Evolutionary conservation across 35 echinoderm and acorn worm species (phyloP).

Genomic region (Anneissia japonica): DNA sequence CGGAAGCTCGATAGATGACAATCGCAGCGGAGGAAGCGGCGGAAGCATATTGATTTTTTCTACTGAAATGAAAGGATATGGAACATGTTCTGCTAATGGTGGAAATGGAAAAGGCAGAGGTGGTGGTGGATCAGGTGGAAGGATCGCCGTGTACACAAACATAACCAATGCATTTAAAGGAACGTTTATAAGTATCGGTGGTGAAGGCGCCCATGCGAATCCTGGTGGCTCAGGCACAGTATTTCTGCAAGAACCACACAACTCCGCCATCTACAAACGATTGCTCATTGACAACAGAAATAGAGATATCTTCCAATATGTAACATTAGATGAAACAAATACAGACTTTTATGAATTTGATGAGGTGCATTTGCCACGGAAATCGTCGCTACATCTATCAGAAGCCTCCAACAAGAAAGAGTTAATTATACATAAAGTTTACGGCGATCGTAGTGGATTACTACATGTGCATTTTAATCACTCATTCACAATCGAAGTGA

Average conservation of each 20-base stretch:
- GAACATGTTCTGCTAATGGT: slow-evolving; percentile 47
- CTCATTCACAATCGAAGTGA: slow-evolving; percentile 53
- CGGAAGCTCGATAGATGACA: not conserved
- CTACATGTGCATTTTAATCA: slow-evolving; percentile 56
- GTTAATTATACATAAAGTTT: slow-evolving; percentile 64
- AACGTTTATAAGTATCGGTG: slow-evolving; percentile 48
- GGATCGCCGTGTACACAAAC: slow-evolving; percentile 80
- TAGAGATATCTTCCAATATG: slow-evolving; percentile 53
- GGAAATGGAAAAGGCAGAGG: slow-evolving; percentile 43
- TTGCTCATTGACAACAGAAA: slow-evolving; percentile 62
- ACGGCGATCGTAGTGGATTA: slow-evolving; percentile 64
- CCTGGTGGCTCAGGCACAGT: slow-evolving; percentile 76
- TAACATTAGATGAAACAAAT: slow-evolving; percentile 51
- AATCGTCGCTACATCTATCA: slow-evolving; percentile 50
- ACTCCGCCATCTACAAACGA: slow-evolving; percentile 44
- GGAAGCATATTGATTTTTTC: slow-evolving; percentile 63
- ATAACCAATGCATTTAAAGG: slow-evolving; percentile 52
- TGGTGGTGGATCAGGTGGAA: slow-evolving; percentile 74
- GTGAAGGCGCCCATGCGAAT: slow-evolving; percentile 17
- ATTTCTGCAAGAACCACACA: slow-evolving; percentile 46
- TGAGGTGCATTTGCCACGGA: slow-evolving; percentile 56
- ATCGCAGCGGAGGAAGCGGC: slow-evolving; percentile 58
- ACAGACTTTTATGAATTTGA: slow-evolving; percentile 67
- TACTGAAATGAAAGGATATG: slow-evolving; percentile 53
- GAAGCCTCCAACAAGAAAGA: not conserved